Evolutionary conservation across 1,140 invertebrate species (phyloP), one percentile per base, ranked within the genome.

Genomic region (Anadara kagoshimensis): DNA sequence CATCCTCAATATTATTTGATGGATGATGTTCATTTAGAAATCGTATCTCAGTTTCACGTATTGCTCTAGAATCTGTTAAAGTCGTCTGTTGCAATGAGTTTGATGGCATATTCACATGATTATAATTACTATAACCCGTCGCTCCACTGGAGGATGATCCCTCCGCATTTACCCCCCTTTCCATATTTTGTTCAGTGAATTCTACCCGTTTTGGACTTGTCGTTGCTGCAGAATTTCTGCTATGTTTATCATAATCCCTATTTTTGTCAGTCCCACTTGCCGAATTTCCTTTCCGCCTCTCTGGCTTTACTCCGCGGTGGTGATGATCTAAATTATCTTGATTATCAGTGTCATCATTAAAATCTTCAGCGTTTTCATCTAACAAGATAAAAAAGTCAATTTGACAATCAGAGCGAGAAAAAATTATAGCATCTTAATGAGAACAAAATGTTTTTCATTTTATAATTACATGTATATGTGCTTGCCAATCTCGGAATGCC

Each of bases 31-130:
- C 72, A 49, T 83, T 83, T 24, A 83, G 54, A 73, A 83, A 83
- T 49, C 79, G 66, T 18, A 83, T 77, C 64, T 83, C 75, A 22
- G 81, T 83, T 45, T 83, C 75, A 41, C 79, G 68, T 20, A 81
- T 62, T 36, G 79, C 77, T 5, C 73, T 63, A 45, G 78, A 73
- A 51, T 83, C 81, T 53, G 80, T 82, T 14, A 79, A 43, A 22
- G 70, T 80, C 20, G 66, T 65, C 67, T 78, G 70, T 36, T 64
- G 62, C 18, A 64, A 10, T 7, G 62, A n/a, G 36, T 64, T 64
- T 20, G 43, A 22, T n/a, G 62, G 62, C 36, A 49, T 51, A 41
- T 64, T 64, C 18, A 49, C 45, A 64, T 49, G 62, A 18, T 51
- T 14, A 24, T 53, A 64, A 36, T 49, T 26, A 51, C 29, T 36